Percentiles rank a stretch among this genome's conserved stretches.
These are phyloP conservation scores for Antheraea assamensis DNA, from an alignment of 2,888 invertebrate species.

Conservation along the genomic window DNA sequence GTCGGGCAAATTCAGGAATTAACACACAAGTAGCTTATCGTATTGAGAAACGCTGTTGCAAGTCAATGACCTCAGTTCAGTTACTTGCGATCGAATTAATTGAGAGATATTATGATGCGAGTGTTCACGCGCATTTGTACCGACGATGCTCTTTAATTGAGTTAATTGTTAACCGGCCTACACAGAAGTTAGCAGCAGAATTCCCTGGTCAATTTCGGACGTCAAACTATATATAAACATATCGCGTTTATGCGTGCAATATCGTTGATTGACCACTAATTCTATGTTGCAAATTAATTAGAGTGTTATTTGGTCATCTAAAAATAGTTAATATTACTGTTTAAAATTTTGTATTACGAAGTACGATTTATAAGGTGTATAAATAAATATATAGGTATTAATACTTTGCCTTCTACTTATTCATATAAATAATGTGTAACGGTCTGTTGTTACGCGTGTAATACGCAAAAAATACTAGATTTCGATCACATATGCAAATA, in stretches of 20 bases:
- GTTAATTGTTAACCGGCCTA: slow-evolving; percentile 56
- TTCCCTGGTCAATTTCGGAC: slow-evolving; percentile 2
- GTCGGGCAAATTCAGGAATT: slow-evolving; percentile 14
- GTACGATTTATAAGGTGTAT: no score
- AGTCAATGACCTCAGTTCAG: slow-evolving; percentile 62
- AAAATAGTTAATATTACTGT: no score
- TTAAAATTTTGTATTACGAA: no score
- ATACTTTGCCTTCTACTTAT: no score
- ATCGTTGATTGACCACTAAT: not conserved
- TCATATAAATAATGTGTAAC: no score
- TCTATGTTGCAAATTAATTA: not conserved
- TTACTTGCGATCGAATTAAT: slow-evolving; percentile 71
- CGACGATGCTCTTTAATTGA: slow-evolving; percentile 71
- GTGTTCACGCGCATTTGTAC: slow-evolving; percentile 54
- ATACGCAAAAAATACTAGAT: no score
- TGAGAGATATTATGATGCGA: slow-evolving; percentile 68
- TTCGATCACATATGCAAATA: no score
- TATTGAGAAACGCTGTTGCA: slow-evolving; percentile 36
- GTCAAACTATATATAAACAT: not conserved
- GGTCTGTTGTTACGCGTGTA: no score
- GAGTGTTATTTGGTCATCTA: not conserved
- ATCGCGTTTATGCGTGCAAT: not conserved
- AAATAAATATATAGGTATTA: no score
- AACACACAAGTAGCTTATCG: slow-evolving; percentile 33
- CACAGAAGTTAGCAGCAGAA: slow-evolving; percentile 16